Conservation (phyloP, 2,113 vertebrate species). For the Callospermophilus lateralis region DNA sequence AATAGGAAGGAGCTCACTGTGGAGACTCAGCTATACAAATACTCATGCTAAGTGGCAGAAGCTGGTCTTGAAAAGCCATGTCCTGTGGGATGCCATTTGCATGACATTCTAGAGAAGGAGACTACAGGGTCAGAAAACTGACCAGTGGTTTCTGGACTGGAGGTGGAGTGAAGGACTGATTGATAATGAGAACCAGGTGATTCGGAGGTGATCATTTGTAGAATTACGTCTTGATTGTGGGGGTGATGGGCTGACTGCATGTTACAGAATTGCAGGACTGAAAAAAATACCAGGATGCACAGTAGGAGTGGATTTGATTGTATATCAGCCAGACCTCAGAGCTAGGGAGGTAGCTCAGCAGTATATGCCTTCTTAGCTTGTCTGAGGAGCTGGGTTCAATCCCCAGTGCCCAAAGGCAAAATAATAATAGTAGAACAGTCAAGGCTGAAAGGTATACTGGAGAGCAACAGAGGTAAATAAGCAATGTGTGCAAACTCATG, state of each 20-base stretch:
- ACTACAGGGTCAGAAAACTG: background rate
- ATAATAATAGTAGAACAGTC: background rate
- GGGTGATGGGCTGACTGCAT: background rate
- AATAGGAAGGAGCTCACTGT: background rate
- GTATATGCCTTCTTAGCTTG: too few species aligned
- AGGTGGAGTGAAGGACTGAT: background rate
- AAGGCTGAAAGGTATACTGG: background rate
- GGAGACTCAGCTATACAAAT: background rate
- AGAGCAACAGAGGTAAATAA: background rate
- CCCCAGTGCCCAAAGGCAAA: too few species aligned
- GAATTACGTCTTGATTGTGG: background rate
- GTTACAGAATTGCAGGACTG: background rate
- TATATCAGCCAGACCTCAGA: too few species aligned
- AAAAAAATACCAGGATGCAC: too few species aligned
- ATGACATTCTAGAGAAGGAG: background rate
- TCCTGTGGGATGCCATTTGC: background rate
- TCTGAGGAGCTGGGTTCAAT: too few species aligned
- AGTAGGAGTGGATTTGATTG: too few species aligned
- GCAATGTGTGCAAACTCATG: background rate
- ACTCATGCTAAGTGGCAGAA: background rate
- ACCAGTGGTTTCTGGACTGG: background rate
- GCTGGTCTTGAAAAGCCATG: background rate
- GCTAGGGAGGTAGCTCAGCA: too few species aligned
- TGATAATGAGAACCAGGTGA: background rate
- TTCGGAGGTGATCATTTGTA: background rate